phyloP scores from a whole-genome alignment of 1,140 invertebrate genomes.

The Muscidifurax raptorellus region DNA sequence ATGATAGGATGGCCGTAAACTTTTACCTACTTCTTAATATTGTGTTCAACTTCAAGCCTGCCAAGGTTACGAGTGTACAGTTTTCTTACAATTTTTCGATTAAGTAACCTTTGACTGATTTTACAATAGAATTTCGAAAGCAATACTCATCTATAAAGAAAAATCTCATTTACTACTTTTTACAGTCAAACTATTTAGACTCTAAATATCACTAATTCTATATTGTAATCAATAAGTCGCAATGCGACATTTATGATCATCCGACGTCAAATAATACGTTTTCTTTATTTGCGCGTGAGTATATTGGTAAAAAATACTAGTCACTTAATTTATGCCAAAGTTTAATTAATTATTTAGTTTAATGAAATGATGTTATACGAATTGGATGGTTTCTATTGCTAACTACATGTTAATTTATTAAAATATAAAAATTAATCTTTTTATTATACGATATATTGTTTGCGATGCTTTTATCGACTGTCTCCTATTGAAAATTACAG shows the following conservation, averaged over 20 bases:
- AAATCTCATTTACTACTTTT: not conserved
- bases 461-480: not conserved
- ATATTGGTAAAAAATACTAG: constrained; percentile 34
- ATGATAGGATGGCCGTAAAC: not conserved
- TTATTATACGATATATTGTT: constrained; percentile 19
- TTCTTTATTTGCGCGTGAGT: constrained; percentile 17
- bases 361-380: not conserved
- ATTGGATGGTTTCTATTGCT: not conserved
- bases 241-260: not conserved
- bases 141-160: not conserved
- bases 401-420: constrained; percentile 28
- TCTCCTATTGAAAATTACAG: not conserved
- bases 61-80: not conserved
- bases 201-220: constrained; percentile 32
- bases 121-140: not conserved
- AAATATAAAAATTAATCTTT: not conserved
- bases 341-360: constrained; percentile 22
- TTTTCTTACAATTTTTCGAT: not conserved
- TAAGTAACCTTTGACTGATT: constrained; percentile 36
- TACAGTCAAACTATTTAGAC: constrained; percentile 41
- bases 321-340: constrained; percentile 50
- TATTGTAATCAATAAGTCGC: not conserved
- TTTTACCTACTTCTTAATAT: not conserved
- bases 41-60: not conserved
- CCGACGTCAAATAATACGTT: not conserved